These are phyloP conservation scores for Channa maculata DNA, from an alignment of 2,113 vertebrate genomes.

Conservation along the genomic window DNA sequence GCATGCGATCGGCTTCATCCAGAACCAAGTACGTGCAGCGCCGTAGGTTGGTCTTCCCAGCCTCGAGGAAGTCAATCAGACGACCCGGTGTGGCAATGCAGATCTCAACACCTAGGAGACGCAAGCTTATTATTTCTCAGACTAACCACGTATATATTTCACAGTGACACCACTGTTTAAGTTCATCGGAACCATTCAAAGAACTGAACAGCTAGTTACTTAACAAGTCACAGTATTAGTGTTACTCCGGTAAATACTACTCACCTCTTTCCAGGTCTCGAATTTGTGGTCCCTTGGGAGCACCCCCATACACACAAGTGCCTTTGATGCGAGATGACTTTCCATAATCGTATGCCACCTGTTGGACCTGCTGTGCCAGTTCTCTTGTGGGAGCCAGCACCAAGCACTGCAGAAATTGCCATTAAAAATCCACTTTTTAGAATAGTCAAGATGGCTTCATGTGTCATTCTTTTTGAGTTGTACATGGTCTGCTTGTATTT, in stretches of 20 bases:
- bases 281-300: slow-evolving; percentile 95
- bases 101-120: slow-evolving; percentile 91
- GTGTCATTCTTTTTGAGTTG: not conserved
- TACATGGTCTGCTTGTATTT: too few relatives aligned
- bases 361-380: slow-evolving; percentile 95
- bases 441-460: not conserved
- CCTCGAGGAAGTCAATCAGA: slow-evolving; percentile 95
- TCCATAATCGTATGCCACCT: slow-evolving; percentile 94
- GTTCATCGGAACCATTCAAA: not conserved
- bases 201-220: not conserved
- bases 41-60: slow-evolving; percentile 93
- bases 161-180: not conserved
- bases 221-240: fast-evolving
- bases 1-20: slow-evolving; percentile 96
- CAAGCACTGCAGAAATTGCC: slow-evolving; percentile 84
- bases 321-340: slow-evolving; percentile 94
- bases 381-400: slow-evolving; percentile 96
- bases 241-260: not conserved
- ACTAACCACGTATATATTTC: not conserved
- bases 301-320: slow-evolving; percentile 96
- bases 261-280: slow-evolving; percentile 96
- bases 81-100: slow-evolving; percentile 97
- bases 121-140: not conserved
- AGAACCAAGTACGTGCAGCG: slow-evolving; percentile 95
- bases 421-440: too few relatives aligned